These are phyloP conservation scores for Carcina quercana DNA, from an alignment of 2,888 invertebrate species.

Conservation along the genomic window DNA sequence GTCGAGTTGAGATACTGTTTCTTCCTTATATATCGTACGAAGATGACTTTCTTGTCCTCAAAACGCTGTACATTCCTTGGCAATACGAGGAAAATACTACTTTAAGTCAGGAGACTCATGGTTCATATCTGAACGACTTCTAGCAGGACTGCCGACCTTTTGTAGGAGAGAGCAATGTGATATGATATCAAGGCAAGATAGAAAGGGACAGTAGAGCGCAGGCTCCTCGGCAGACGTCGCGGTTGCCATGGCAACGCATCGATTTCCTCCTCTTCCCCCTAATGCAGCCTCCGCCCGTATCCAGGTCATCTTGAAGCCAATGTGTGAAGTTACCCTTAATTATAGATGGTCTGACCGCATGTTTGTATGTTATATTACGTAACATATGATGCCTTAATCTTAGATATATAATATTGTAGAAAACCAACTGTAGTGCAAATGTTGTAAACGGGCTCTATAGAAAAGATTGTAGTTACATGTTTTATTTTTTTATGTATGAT, in stretches of 20 bases:
- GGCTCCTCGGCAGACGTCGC: conserved; percentile 74
- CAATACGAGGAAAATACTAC: background rate
- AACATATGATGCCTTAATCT: too few species aligned
- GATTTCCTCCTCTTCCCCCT: conserved; percentile 54
- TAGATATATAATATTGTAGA: too few species aligned
- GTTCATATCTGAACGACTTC: background rate
- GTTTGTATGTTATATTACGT: too few species aligned
- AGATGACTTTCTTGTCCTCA: conserved; percentile 27
- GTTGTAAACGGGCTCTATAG: too few species aligned
- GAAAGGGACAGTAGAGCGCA: conserved; percentile 72
- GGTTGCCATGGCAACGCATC: conserved; percentile 68
- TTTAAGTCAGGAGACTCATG: background rate
- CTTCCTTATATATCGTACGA: conserved; percentile 63
- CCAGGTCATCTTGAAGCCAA: conserved; percentile 52
- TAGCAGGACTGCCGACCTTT: conserved; percentile 20
- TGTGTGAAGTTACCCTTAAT: conserved; percentile 1
- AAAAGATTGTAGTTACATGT: too few species aligned
- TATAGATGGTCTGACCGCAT: too few species aligned
- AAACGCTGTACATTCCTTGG: background rate
- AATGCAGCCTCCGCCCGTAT: conserved; percentile 55
- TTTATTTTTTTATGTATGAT: too few species aligned
- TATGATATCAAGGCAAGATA: conserved; percentile 74
- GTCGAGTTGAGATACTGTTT: conserved; percentile 47
- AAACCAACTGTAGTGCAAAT: too few species aligned
- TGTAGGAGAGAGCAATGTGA: conserved; percentile 39